Evolutionary conservation across 2,113 vertebrate genomes (phyloP).

Genomic region (Quiscalus mexicanus): DNA sequence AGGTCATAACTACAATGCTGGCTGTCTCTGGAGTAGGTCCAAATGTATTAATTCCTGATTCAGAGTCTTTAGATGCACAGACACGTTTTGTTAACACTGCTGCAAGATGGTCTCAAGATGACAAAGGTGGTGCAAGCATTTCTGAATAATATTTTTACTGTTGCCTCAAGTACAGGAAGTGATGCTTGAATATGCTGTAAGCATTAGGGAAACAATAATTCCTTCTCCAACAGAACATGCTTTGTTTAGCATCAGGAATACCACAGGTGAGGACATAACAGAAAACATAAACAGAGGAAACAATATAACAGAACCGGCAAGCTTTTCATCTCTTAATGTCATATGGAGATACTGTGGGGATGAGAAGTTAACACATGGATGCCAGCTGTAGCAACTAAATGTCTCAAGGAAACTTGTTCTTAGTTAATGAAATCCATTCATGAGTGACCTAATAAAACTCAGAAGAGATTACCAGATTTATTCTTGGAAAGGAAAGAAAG

Average conservation of each 20-base stretch:
- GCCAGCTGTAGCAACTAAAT: slow-evolving; percentile 41
- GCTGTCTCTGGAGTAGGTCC: background rate
- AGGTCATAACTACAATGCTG: background rate
- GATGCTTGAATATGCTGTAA: background rate
- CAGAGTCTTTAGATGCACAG: accelerated
- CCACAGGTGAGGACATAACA: slow-evolving; percentile 19
- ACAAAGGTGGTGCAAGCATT: background rate
- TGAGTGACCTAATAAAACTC: slow-evolving; percentile 16
- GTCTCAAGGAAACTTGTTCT: slow-evolving; percentile 12
- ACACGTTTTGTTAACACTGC: background rate
- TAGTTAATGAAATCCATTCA: slow-evolving; percentile 45
- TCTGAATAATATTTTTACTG: slow-evolving; percentile 5
- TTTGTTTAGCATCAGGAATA: slow-evolving; percentile 15
- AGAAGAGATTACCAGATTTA: slow-evolving; percentile 42
- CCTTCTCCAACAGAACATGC: background rate
- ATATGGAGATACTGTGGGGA: background rate
- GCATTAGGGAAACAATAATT: background rate
- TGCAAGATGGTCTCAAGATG: background rate
- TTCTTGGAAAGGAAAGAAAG: slow-evolving; percentile 53
- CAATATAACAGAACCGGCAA: background rate
- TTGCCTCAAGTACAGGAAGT: slow-evolving; percentile 17
- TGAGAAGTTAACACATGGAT: slow-evolving; percentile 23
- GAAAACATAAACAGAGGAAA: slow-evolving; percentile 37
- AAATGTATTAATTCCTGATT: background rate
- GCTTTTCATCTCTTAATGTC: slow-evolving; percentile 26